Evolutionary conservation across 1,140 invertebrate species (phyloP).

Genomic region (Solenopsis fugax): DNA sequence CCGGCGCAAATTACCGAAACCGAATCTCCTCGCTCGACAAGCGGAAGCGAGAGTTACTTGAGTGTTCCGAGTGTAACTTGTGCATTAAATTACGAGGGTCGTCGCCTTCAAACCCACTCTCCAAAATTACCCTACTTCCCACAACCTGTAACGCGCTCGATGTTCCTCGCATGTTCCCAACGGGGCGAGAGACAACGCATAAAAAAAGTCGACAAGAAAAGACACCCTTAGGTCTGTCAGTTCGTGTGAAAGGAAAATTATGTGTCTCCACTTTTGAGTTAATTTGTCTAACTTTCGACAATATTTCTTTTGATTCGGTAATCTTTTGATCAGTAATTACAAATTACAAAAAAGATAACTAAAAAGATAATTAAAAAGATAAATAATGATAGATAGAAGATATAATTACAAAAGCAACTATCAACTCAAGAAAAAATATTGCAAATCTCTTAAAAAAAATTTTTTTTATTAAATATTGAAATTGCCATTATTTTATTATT

Average conservation of each 20-base stretch:
- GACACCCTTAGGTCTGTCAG: neutral
- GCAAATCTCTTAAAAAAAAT: neutral
- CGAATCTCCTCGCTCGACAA: slow-evolving; percentile 50
- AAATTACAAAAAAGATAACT: neutral
- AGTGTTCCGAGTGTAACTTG: slow-evolving; percentile 62
- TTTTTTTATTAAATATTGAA: neutral
- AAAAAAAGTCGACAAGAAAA: slow-evolving; percentile 40
- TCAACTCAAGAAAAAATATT: neutral
- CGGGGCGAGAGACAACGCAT: slow-evolving; percentile 19
- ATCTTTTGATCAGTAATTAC: neutral
- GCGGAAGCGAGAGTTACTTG: slow-evolving; percentile 67
- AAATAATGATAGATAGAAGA: neutral
- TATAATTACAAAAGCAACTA: neutral
- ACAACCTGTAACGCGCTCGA: slow-evolving; percentile 69
- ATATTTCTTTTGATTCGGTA: neutral
- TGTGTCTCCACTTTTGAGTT: slow-evolving; percentile 37
- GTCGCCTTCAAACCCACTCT: slow-evolving; percentile 28
- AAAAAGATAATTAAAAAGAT: neutral
- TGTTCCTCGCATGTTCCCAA: slow-evolving; percentile 53
- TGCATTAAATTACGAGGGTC: slow-evolving; percentile 64
- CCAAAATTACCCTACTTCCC: slow-evolving; percentile 71
- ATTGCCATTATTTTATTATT: neutral
- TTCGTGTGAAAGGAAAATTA: slow-evolving; percentile 58
- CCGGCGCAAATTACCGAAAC: slow-evolving; percentile 75
- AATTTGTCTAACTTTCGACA: slow-evolving; percentile 34